A percentile compares a stretch with the other conserved stretches of the same genome.
Evolutionary conservation across 1,140 invertebrate genomes (phyloP).

Genomic region (Tetramorium alpestre): DNA sequence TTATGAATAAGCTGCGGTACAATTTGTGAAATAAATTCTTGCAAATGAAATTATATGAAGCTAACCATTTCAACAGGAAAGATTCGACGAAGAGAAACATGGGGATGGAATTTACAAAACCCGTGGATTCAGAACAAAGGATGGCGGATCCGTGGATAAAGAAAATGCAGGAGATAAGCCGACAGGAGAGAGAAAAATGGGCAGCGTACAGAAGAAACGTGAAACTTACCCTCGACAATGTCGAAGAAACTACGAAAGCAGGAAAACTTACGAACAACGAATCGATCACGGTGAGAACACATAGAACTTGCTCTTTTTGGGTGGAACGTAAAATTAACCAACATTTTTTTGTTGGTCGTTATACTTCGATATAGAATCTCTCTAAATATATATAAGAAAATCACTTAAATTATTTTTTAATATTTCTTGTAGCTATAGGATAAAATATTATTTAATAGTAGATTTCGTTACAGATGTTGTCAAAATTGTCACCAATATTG

Average conservation of each 20-base stretch:
- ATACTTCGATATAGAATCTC: background rate
- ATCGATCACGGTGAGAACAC: constrained; percentile 33
- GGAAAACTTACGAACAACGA: constrained; percentile 32
- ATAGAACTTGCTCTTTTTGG: constrained; percentile 17
- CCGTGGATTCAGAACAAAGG: constrained; percentile 39
- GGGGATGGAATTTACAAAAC: constrained; percentile 49
- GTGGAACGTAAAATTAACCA: background rate
- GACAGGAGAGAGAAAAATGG: constrained; percentile 64
- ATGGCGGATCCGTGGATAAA: constrained; percentile 51
- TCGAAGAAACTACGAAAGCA: constrained; percentile 49
- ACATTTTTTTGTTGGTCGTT: background rate
- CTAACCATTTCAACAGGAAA: background rate
- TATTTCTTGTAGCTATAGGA: background rate
- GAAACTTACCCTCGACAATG: constrained; percentile 45
- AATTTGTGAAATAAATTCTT: background rate
- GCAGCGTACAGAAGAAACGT: constrained; percentile 30
- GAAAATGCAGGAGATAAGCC: constrained; percentile 67
- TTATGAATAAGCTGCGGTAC: background rate
- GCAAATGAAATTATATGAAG: background rate
- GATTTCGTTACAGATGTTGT: background rate
- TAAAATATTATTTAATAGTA: background rate
- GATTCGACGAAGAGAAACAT: constrained; percentile 46
- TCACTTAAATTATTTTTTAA: background rate
- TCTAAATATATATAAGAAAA: background rate
- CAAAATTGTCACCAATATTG: background rate